Base-by-base conservation (phyloP, 2,888 invertebrate genomes). In the Agrochola macilenta region DNA sequence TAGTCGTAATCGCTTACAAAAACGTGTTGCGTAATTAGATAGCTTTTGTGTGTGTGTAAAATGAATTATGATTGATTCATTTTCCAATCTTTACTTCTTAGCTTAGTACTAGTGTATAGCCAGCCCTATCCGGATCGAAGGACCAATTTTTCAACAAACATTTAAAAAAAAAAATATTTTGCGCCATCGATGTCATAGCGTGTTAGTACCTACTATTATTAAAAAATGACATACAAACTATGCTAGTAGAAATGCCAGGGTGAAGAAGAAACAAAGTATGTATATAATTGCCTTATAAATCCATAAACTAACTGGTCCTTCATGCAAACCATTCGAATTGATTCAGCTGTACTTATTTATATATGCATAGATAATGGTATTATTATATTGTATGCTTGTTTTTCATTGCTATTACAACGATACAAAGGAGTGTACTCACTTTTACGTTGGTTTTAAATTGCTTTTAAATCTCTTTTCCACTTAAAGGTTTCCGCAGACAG, bases 271-370 rank as follows among this genome's bases (percentile, higher is more conserved):
- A 23, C 12, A 1, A 26, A 12, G 11, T 30, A 23, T 1, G 14
- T 4, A 30, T 1, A 3, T 30, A 26, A 66, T 26, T 43, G 57
- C 43, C 43, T n/a, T 43, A 11, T 12, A 70, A 35, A 60, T 70
- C 26, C 7, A 9, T 26, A 35, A 7, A 26, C 9, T 54, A 2
- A 2, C 17, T 54, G 26, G 30, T 63, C 14, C 12, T 57, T 63
- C 83, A 46, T 52, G n/a, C 84, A 89, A 89, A 85, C 89, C 82
- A 86, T 78, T 61, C 75, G 76, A 79, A 85, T 93, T 92, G 86
- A 91, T 87, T 90, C 93, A 94, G 90, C 86, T 94, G 94, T 71
- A n/a, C n/a, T n/a, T n/a, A 46, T 71, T 52, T 87, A 76, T 87
- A 83, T 74, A 74, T 74, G 26, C 35, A 63, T 69, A 82, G 76